Evolutionary conservation across 2,797 vertebrate genomes (phyloP).

Genomic region (Poecilia wingei): DNA sequence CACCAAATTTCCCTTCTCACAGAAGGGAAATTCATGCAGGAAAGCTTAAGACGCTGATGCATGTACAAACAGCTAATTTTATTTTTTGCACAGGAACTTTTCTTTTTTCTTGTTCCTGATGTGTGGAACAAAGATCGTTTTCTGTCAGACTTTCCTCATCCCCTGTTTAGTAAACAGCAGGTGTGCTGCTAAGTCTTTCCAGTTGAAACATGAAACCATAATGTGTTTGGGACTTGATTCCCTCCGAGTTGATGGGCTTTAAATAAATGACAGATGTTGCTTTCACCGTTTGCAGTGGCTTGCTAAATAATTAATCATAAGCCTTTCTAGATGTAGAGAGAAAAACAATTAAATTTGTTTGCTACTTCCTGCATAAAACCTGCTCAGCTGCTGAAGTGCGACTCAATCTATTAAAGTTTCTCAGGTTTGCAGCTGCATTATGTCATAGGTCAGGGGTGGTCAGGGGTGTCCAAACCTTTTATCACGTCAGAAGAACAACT

Average conservation of each 20-base stretch:
- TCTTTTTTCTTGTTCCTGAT: constrained; percentile 15
- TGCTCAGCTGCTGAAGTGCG: constrained; percentile 65
- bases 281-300: constrained; percentile 55
- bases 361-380: constrained; percentile 57
- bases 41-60: neutral
- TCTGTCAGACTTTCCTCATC: constrained; percentile 44
- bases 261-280: constrained; percentile 76
- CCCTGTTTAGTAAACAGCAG: constrained; percentile 69
- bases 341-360: constrained; percentile 71
- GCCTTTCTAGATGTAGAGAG: constrained; percentile 57
- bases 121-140: constrained; percentile 29
- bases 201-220: constrained; percentile 61
- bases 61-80: constrained; percentile 24
- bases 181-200: constrained; percentile 47
- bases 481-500: no score
- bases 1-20: no score
- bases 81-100: neutral
- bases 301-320: constrained; percentile 76
- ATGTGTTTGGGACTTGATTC: constrained; percentile 66
- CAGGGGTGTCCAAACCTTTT: no score
- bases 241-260: constrained; percentile 53
- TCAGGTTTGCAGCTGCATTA: constrained; percentile 50
- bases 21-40: neutral
- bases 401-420: constrained; percentile 51
- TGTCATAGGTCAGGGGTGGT: constrained; percentile 11